Conservation (phyloP, 2,113 vertebrate species). For the Istiophorus platypterus region DNA sequence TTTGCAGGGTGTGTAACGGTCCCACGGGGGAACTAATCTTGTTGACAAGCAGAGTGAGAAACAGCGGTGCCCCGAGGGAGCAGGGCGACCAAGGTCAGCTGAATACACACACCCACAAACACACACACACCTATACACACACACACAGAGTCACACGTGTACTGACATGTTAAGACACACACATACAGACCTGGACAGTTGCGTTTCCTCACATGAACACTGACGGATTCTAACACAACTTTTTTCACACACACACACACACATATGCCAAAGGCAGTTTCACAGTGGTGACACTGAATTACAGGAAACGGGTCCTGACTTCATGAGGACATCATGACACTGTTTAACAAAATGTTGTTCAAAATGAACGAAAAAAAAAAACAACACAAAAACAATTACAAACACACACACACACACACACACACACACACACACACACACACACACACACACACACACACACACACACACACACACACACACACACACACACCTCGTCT, state of each 20-base stretch:
- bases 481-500: no score
- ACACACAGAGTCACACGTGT: neutral
- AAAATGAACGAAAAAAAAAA: no score
- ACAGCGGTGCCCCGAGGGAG: conserved; percentile 64
- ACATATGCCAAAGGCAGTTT: no score
- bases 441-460: no score
- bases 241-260: conserved; percentile 3
- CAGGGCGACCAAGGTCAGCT: conserved; percentile 58
- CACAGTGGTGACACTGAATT: no score
- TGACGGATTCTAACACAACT: conserved; percentile 18
- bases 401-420: no score
- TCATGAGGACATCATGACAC: no score
- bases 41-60: conserved; percentile 79
- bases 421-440: no score
- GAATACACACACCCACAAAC: conserved; percentile 34
- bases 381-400: no score
- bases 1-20: conserved; percentile 68
- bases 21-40: conserved; percentile 74
- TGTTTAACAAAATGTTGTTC: no score
- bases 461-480: no score
- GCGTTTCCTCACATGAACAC: neutral
- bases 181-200: conserved; percentile 14
- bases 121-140: conserved; percentile 25
- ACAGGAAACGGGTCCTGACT: no score
- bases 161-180: conserved; percentile 25